These are phyloP conservation scores for Leucophenga montana DNA, from an alignment of 2,888 invertebrate genomes.

Conservation along the genomic window DNA sequence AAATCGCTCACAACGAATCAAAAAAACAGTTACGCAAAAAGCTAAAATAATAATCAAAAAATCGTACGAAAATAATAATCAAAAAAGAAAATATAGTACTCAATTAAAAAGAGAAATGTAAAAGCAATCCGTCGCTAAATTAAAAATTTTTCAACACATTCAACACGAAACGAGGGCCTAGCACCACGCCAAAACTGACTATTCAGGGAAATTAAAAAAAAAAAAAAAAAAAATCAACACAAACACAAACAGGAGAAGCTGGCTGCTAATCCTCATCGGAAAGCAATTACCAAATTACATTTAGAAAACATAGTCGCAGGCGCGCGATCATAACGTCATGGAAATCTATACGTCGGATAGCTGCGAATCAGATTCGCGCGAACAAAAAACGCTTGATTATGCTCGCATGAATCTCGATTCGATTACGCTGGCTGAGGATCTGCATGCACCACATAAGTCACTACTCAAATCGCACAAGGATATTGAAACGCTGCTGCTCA, in stretches of 20 bases:
- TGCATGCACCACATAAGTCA: slow-evolving; percentile 70
- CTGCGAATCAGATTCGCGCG: slow-evolving; percentile 84
- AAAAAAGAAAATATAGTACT: not conserved
- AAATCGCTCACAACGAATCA: not conserved
- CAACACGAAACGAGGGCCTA: too few species aligned
- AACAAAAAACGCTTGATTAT: slow-evolving; percentile 82
- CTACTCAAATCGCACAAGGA: slow-evolving; percentile 74
- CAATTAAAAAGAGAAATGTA: not conserved
- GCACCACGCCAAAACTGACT: too few species aligned
- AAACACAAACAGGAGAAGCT: not conserved
- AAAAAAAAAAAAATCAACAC: not conserved
- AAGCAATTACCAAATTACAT: not conserved
- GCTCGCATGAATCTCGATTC: slow-evolving; percentile 76
- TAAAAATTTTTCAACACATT: not conserved
- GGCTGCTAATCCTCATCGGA: not conserved
- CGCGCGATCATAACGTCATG: slow-evolving; percentile 73
- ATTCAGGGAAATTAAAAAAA: too few species aligned
- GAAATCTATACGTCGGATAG: slow-evolving; percentile 89
- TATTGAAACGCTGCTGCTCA: slow-evolving; percentile 83
- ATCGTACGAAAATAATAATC: not conserved
- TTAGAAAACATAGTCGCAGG: not conserved
- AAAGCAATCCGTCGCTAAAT: not conserved
- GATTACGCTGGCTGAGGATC: slow-evolving; percentile 77
- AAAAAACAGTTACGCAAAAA: not conserved
- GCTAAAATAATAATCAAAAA: not conserved